These are phyloP conservation scores for Gryon sp. DNA, from an alignment of 1,140 invertebrate species.

Conservation along the genomic window DNA sequence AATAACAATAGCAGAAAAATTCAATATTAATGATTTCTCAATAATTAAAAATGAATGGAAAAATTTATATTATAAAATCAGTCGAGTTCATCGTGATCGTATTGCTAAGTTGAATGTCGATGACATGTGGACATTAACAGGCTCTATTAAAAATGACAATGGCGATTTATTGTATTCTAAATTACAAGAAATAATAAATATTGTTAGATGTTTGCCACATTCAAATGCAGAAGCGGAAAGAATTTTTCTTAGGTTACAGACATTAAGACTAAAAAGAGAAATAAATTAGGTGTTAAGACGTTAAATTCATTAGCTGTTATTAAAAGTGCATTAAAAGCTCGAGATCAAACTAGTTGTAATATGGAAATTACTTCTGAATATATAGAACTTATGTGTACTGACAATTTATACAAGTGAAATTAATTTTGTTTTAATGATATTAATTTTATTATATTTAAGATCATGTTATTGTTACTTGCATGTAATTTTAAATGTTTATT, in stretches of 20 bases:
- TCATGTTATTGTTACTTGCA: no score
- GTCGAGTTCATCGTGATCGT: no score
- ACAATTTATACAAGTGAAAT: neutral
- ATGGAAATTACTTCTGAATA: no score
- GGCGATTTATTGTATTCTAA: neutral
- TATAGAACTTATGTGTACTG: slow-evolving; percentile 2
- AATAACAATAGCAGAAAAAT: no score
- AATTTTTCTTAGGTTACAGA: slow-evolving; percentile 34
- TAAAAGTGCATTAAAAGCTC: slow-evolving; percentile 20
- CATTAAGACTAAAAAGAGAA: slow-evolving; percentile 29
- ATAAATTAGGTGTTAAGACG: slow-evolving; percentile 9
- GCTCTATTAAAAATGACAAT: neutral
- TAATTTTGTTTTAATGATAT: no score
- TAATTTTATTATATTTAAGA: no score
- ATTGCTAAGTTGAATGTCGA: neutral
- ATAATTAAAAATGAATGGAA: slow-evolving; percentile 8
- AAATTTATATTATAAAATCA: no score
- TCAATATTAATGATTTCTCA: no score
- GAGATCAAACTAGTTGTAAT: neutral
- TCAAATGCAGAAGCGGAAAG: no score
- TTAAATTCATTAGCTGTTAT: slow-evolving; percentile 33
- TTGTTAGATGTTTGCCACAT: slow-evolving; percentile 25
- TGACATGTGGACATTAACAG: neutral
- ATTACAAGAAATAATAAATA: neutral
- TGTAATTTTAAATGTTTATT: no score